A percentile compares a stretch with the other conserved stretches of the same genome.
Evolutionary conservation across 2,113 vertebrate species (phyloP).

Genomic region (Okapia johnstoni): DNA sequence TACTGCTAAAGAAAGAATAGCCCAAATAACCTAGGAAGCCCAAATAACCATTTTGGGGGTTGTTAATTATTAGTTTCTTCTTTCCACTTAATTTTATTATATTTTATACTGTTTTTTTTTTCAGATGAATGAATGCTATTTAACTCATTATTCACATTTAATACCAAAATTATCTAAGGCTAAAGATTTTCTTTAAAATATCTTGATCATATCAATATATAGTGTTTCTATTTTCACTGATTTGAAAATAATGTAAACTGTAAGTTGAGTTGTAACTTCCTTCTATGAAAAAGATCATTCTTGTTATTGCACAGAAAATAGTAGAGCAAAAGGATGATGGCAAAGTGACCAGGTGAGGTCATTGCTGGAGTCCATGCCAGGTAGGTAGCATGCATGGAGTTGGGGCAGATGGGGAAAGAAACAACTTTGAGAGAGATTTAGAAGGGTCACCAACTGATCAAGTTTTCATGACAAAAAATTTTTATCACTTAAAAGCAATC

Average conservation of each 20-base stretch:
- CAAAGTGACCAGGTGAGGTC: neutral
- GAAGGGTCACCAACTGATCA: neutral
- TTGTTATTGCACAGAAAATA: neutral
- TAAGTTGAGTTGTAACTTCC: neutral
- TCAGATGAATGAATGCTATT: neutral
- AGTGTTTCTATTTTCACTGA: neutral
- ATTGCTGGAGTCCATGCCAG: neutral
- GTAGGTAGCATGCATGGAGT: neutral
- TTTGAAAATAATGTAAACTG: neutral
- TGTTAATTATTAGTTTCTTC: neutral
- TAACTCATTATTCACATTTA: neutral
- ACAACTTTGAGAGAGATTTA: neutral
- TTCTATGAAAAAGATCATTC: neutral
- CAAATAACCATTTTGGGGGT: neutral
- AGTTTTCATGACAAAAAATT: neutral
- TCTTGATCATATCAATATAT: neutral
- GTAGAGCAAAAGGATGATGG: neutral
- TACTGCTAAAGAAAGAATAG: neutral
- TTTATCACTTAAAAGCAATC: neutral
- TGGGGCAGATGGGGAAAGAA: neutral
- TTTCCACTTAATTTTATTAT: neutral
- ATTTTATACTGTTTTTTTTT: neutral
- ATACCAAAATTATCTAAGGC: neutral
- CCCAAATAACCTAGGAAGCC: neutral
- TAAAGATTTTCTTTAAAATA: neutral